Evolutionary conservation across 2,888 invertebrate genomes (phyloP), one percentile per base, ranked within the genome.

Genomic region (Petrophora chlorosata): DNA sequence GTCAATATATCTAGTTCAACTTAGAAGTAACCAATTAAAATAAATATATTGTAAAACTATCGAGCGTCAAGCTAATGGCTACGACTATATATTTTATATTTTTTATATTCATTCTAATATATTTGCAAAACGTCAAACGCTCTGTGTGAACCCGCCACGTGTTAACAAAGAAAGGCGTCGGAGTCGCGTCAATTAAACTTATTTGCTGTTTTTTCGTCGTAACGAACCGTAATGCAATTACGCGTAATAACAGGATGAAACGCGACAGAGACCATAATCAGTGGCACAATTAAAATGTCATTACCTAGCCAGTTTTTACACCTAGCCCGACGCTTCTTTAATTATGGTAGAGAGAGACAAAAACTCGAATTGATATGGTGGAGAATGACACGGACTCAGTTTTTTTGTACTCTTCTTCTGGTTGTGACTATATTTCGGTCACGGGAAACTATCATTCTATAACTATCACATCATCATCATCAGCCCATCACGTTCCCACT

Each of bases 221-320:
- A 87, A 89, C 89, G 85, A 89, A 89, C 79, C 85, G 83, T 90
- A 89, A 89, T 90, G 85, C 87, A 89, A 90, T 90, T 90, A 90
- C 81, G 69, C 75, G 83, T 89, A 90, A 89, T 89, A 82, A 85
- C 88, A 89, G 89, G 88, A 90, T 86, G 89, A 82, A 79, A 79
- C 77, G 81, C 78, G 85, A 86, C 87, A 85, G 76, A 76, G 73
- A 70, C 67, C 59, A 79, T 81, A 86, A 87, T 87, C 83, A 82
- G 75, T 69, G 67, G 67, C 79, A 88, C 87, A 89, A 90, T 90
- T 90, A 90, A 89, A 89, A 88, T 87, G 88, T 86, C 90, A 83
- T 90, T 89, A 89, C 79, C 76, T 67, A n/a, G 66, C 74, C 65
- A 67, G 78, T 82, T 86, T 86, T 89, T 89, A 87, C 85, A 86